A percentile compares a stretch with the other conserved stretches of the same genome.
Evolutionary conservation across 2,888 invertebrate genomes (phyloP).

Genomic region (Chrysina gloriosa): DNA sequence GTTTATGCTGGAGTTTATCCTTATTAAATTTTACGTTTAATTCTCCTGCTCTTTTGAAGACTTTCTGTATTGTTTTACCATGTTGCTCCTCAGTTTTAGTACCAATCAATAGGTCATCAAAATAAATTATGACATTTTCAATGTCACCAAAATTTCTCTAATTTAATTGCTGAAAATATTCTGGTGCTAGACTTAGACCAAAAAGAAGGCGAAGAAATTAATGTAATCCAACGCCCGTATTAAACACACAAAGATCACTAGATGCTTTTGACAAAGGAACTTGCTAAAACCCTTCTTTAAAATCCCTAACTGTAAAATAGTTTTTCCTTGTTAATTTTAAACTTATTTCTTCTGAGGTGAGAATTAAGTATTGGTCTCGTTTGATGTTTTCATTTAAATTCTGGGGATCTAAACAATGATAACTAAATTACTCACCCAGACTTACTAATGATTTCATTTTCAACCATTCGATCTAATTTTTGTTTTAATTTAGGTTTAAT

Average conservation of each 20-base stretch:
- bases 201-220: slow-evolving; percentile 27
- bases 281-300: slow-evolving; percentile 49
- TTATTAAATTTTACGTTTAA: slow-evolving; percentile 38
- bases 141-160: slow-evolving; percentile 22
- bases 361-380: slow-evolving; percentile 39
- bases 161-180: slow-evolving; percentile 23
- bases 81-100: slow-evolving; percentile 14
- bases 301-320: slow-evolving; percentile 45
- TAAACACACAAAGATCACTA: slow-evolving; percentile 49
- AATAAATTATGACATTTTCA: slow-evolving; percentile 12
- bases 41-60: slow-evolving; percentile 26
- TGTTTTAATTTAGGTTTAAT: slow-evolving; percentile 45
- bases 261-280: slow-evolving; percentile 47
- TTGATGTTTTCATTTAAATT: slow-evolving; percentile 47
- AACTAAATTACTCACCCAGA: slow-evolving; percentile 47
- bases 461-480: slow-evolving; percentile 43
- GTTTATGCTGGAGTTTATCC: slow-evolving; percentile 42
- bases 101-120: slow-evolving; percentile 32
- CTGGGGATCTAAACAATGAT: slow-evolving; percentile 47
- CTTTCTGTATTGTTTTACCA: slow-evolving; percentile 21
- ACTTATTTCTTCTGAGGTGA: slow-evolving; percentile 44
- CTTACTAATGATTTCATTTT: slow-evolving; percentile 44
- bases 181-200: slow-evolving; percentile 15
- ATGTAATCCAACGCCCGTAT: slow-evolving; percentile 45
- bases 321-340: slow-evolving; percentile 36